phyloP scores from a whole-genome alignment of 2,888 invertebrate genomes.

The Unio delphinus region DNA sequence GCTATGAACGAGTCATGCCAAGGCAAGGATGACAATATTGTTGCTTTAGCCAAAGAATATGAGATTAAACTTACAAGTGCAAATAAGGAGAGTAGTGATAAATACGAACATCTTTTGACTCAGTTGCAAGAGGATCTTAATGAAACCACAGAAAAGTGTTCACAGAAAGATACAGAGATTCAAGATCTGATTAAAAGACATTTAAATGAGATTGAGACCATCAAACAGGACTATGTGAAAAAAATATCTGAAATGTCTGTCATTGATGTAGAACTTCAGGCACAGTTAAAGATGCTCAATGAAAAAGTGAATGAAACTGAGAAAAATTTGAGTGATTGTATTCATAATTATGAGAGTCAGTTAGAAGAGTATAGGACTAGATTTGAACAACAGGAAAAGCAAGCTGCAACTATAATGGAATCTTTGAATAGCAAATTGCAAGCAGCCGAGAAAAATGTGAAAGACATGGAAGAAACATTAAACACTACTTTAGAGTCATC shows the following conservation, averaged over 20 bases:
- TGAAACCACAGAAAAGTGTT: slow-evolving; percentile 22
- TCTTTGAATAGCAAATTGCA: neutral
- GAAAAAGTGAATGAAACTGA: slow-evolving; percentile 56
- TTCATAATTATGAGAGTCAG: slow-evolving; percentile 58
- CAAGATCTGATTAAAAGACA: slow-evolving; percentile 8
- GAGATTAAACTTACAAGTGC: slow-evolving; percentile 7
- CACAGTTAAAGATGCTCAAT: slow-evolving; percentile 50
- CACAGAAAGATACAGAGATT: slow-evolving; percentile 23
- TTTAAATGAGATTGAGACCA: slow-evolving; percentile 15
- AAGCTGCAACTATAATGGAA: too few relatives aligned
- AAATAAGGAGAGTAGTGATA: slow-evolving; percentile 14
- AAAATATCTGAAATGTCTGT: slow-evolving; percentile 40
- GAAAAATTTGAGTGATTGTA: slow-evolving; percentile 58
- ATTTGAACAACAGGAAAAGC: slow-evolving; percentile 42
- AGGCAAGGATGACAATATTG: slow-evolving; percentile 45
- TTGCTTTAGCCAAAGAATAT: slow-evolving; percentile 23
- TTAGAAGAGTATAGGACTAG: slow-evolving; percentile 50
- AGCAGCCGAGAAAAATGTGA: slow-evolving; percentile 20
- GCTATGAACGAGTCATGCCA: slow-evolving; percentile 46
- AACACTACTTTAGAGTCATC: too few relatives aligned
- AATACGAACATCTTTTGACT: slow-evolving; percentile 27
- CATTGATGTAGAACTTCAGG: slow-evolving; percentile 59
- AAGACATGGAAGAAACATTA: slow-evolving; percentile 12
- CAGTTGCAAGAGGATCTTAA: slow-evolving; percentile 31
- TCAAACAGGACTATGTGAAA: slow-evolving; percentile 41